Evolutionary conservation across 2,888 invertebrate species (phyloP).

Genomic region (Eulithis prunata): DNA sequence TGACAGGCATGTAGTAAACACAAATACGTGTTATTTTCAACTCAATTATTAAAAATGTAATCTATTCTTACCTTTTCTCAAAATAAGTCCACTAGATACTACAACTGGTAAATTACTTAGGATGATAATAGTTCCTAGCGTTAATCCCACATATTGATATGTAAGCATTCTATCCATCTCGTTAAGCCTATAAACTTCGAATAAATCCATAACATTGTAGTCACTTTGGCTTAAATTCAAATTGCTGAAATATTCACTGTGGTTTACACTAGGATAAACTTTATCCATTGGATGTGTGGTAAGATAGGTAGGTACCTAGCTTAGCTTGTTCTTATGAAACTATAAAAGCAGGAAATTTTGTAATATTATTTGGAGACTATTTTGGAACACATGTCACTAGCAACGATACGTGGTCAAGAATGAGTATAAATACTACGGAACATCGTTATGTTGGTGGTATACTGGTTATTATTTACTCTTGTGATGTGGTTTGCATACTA

Average conservation of each 20-base stretch:
- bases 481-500: slow-evolving; percentile 64
- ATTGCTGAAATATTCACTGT: slow-evolving; percentile 22
- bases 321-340: neutral
- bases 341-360: neutral
- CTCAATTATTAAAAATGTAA: no score
- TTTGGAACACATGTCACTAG: slow-evolving; percentile 59
- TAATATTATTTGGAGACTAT: neutral
- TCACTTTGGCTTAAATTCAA: slow-evolving; percentile 50
- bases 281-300: slow-evolving; percentile 47
- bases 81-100: slow-evolving; percentile 86
- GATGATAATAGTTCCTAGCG: slow-evolving; percentile 83
- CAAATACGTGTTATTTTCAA: no score
- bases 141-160: slow-evolving; percentile 83
- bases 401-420: slow-evolving; percentile 56
- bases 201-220: slow-evolving; percentile 61
- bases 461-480: slow-evolving; percentile 59
- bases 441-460: slow-evolving; percentile 52
- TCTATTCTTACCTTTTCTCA: slow-evolving; percentile 82
- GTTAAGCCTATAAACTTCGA: slow-evolving; percentile 63
- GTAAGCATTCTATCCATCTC: slow-evolving; percentile 72
- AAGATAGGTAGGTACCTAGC: slow-evolving; percentile 6
- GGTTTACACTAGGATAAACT: slow-evolving; percentile 52
- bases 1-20: neutral
- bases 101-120: slow-evolving; percentile 86
- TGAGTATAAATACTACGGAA: slow-evolving; percentile 58